Conservation (phyloP, 2,888 invertebrate species). For the Thymelicus acteon region DNA sequence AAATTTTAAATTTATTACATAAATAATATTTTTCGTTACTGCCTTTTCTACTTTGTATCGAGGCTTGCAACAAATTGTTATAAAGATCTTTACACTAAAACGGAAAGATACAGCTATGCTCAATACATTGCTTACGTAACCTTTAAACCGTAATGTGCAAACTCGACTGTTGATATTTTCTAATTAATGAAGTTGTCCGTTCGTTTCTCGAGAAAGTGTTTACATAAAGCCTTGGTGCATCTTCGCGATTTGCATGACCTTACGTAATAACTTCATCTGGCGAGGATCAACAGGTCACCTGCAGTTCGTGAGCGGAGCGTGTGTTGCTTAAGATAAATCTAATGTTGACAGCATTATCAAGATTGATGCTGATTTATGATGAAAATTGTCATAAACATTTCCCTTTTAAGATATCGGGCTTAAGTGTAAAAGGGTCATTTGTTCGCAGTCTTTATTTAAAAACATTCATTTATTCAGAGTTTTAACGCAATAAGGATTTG, state of each 20-base stretch:
- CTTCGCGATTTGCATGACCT: conserved; percentile 69
- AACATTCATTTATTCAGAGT: too few relatives aligned
- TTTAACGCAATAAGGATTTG: too few relatives aligned
- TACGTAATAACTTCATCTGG: conserved; percentile 69
- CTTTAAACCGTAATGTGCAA: conserved; percentile 16
- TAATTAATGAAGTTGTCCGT: conserved; percentile 50
- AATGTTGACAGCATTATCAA: conserved; percentile 36
- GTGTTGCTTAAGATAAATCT: conserved; percentile 35
- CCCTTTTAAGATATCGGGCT: conserved; percentile 7
- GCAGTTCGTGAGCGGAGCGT: conserved; percentile 44
- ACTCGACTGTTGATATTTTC: conserved; percentile 21
- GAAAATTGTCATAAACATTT: conserved; percentile 20
- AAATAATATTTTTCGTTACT: conserved; percentile 43
- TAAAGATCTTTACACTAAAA: neutral
- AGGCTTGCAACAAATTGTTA: neutral
- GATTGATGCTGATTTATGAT: conserved; percentile 35
- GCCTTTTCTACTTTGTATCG: neutral
- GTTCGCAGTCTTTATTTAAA: too few relatives aligned
- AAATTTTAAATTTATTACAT: too few relatives aligned
- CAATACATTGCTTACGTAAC: conserved; percentile 11
- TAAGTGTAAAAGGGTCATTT: too few relatives aligned
- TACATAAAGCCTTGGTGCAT: conserved; percentile 69
- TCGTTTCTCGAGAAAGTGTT: conserved; percentile 71
- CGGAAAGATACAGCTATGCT: neutral
- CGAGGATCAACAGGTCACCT: conserved; percentile 69